Evolutionary conservation across 2,797 vertebrate genomes (phyloP).

Genomic region (Nannoperca obscura): DNA sequence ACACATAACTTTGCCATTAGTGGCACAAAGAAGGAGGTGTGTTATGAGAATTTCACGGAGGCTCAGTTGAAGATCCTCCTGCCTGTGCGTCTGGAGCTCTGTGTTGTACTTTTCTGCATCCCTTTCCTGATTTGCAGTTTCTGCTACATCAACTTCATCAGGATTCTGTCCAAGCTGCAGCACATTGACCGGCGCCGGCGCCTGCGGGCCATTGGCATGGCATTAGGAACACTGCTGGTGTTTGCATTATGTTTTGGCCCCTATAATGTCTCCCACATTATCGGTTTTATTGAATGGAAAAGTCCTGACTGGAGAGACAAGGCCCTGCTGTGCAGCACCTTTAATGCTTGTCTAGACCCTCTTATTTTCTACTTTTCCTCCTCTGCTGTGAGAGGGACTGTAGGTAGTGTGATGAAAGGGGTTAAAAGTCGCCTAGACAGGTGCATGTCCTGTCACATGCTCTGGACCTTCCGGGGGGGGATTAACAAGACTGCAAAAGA

Average conservation of each 20-base stretch:
- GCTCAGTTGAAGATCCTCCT: conserved; percentile 86
- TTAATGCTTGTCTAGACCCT: conserved; percentile 92
- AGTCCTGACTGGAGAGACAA: conserved; percentile 88
- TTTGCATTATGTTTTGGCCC: conserved; percentile 92
- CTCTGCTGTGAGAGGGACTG: conserved; percentile 81
- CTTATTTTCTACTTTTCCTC: conserved; percentile 93
- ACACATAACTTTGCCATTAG: rapidly evolving
- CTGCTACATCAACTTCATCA: conserved; percentile 92
- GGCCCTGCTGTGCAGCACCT: conserved; percentile 89
- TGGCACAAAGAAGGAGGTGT: conserved; percentile 48
- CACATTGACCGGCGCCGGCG: conserved; percentile 84
- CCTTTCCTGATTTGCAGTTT: conserved; percentile 89
- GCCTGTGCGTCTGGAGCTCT: conserved; percentile 89
- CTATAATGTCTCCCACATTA: conserved; percentile 91
- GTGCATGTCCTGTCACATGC: conserved; percentile 53
- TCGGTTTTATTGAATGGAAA: conserved; percentile 79
- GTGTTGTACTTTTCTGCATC: conserved; percentile 89
- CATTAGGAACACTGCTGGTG: conserved; percentile 88
- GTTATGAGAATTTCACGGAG: conserved; percentile 86
- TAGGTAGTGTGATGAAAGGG: conserved; percentile 67
- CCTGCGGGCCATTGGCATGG: conserved; percentile 89
- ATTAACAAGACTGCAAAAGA: conserved; percentile 58
- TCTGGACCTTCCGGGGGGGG: conserved; percentile 24
- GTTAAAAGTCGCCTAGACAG: conserved; percentile 60
- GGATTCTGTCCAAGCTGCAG: conserved; percentile 86